Percentiles rank a stretch among this genome's conserved stretches.
phyloP scores from a whole-genome alignment of 2,113 vertebrate genomes.

The Ailurus styani region DNA sequence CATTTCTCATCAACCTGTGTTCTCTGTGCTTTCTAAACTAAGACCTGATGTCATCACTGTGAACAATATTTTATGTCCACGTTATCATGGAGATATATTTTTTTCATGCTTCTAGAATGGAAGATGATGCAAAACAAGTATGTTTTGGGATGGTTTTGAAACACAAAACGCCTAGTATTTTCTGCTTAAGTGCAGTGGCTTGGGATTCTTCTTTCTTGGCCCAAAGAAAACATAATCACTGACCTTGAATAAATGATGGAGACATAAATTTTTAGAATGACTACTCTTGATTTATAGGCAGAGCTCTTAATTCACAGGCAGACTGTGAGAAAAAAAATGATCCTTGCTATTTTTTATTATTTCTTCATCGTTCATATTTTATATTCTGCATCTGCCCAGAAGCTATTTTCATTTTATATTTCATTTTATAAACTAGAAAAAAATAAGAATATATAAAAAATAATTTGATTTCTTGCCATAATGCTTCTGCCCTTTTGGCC shows the following conservation, averaged over 20 bases:
- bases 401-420: constrained; percentile 35
- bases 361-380: constrained; percentile 63
- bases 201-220: constrained; percentile 31
- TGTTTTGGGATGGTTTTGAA: neutral
- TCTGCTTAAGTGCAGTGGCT: neutral
- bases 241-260: constrained; percentile 49
- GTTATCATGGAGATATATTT: neutral
- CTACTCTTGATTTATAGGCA: constrained; percentile 56
- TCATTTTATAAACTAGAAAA: constrained; percentile 44
- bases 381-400: constrained; percentile 44
- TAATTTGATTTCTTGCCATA: constrained; percentile 28
- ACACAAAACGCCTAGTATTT: neutral
- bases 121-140: neutral
- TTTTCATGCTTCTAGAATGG: neutral
- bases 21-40: neutral
- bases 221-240: constrained; percentile 18
- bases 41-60: neutral
- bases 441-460: constrained; percentile 42
- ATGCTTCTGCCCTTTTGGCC: neutral
- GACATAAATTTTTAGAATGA: constrained; percentile 34
- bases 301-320: neutral
- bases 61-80: neutral
- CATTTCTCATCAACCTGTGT: neutral
- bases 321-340: constrained; percentile 57
- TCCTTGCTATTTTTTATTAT: constrained; percentile 63